Base-by-base conservation (phyloP, 1,140 invertebrate genomes). In the Lethrus apterus region DNA sequence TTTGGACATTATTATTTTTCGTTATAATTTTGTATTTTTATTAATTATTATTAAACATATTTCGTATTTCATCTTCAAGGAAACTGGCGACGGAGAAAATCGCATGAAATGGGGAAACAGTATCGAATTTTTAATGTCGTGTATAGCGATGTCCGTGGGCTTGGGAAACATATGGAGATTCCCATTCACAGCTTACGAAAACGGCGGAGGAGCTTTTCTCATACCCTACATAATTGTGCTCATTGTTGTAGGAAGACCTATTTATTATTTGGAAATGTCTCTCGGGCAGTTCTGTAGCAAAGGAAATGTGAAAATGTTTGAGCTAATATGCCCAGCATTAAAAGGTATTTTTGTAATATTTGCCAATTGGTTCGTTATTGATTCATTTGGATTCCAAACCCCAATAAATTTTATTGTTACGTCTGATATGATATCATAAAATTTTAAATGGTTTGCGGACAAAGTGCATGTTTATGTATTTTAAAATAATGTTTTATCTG, bases 81-180 rank as follows among this genome's bases (percentile, higher is more conserved):
- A n/a, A n/a, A n/a, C n/a, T n/a, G n/a, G n/a, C n/a, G n/a, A n/a
- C n/a, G n/a, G n/a, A n/a, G n/a, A n/a, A n/a, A 67, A 73, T 3
- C 67, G 86, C 11, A 79, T 78, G 2, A 82, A 32, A 40, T 50
- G 48, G 48, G 48, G 29, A n/a, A 44, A 50, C 13, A 29, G 24
- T 2, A 60, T 7, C 74, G 75, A 17, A 73, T 76, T 13, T 79
- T 78, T 55, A 57, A 79, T 36, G 75, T 79, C 44, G 0, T 46
- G 87, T 62, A 85, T 92, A 43, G 83, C 86, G 9, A 83, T 89
- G 42, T 89, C 88, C 4, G 86, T 93, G 7, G 89, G 88, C 0
- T 73, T 93, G 10, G 89, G 89, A 20, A 90, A 89, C 61, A 78
- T 89, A 10, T 89, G 86, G 86, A 63, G 86, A 14, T 93, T 93